Evolutionary conservation across 1,140 invertebrate species (phyloP).

Genomic region (Bombyx mori): DNA sequence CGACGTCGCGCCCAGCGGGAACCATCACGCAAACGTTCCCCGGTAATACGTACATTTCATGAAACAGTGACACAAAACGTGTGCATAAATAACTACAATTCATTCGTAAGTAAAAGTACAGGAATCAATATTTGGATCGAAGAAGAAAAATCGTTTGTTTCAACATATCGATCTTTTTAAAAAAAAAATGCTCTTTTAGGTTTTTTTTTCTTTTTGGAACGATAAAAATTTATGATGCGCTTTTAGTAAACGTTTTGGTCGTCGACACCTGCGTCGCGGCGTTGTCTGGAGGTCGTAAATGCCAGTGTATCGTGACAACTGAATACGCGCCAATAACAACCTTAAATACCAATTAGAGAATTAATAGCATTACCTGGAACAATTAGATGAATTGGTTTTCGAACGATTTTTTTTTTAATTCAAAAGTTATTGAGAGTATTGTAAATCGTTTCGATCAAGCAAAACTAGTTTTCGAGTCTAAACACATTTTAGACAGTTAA

Average conservation of each 20-base stretch:
- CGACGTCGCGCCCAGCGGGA: conserved; percentile 46
- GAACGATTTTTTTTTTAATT: neutral
- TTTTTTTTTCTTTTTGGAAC: conserved; percentile 9
- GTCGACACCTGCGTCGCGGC: conserved; percentile 46
- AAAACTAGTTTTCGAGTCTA: too few species aligned
- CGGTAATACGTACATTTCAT: conserved; percentile 21
- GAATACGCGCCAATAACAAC: conserved; percentile 42
- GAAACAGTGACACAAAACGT: conserved; percentile 51
- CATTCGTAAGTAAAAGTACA: conserved; percentile 39
- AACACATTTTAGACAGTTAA: too few species aligned
- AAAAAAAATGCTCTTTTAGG: conserved; percentile 8
- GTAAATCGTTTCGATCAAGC: neutral
- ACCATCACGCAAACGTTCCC: conserved; percentile 33
- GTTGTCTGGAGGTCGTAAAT: conserved; percentile 43
- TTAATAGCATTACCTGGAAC: neutral
- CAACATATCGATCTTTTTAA: conserved; percentile 34
- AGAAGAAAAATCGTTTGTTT: conserved; percentile 5
- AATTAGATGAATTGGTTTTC: neutral
- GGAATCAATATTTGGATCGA: neutral
- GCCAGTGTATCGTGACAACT: conserved; percentile 18
- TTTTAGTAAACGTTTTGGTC: conserved; percentile 16
- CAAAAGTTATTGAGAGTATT: too few species aligned
- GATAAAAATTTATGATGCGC: conserved; percentile 18
- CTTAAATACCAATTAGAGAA: conserved; percentile 8
- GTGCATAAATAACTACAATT: conserved; percentile 27